Evolutionary conservation across 1,140 invertebrate genomes (phyloP).

Genomic region (Diuraphis noxia): DNA sequence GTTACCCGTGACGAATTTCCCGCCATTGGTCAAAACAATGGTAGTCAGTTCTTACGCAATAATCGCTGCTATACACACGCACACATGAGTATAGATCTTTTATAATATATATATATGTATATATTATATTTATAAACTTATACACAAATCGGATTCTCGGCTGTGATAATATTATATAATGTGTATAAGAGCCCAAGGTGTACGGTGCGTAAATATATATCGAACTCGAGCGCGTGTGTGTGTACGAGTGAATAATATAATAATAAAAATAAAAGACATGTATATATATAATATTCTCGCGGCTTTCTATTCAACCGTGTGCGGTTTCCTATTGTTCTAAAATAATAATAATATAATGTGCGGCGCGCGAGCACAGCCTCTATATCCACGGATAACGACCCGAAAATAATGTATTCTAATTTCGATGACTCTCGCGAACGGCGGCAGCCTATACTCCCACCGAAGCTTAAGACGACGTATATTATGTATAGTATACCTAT

Average conservation of each 20-base stretch:
- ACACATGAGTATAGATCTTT: not conserved
- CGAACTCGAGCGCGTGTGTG: not conserved
- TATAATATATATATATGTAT: not conserved
- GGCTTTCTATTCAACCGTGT: conserved; percentile 38
- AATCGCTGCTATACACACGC: not conserved
- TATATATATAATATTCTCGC: conserved; percentile 1
- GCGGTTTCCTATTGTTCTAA: conserved; percentile 48
- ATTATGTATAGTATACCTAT: no score
- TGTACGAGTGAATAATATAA: conserved; percentile 30
- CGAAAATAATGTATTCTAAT: conserved; percentile 36
- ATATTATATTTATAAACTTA: not conserved
- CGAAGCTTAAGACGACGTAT: not conserved
- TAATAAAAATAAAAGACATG: not conserved
- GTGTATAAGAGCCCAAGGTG: conserved; percentile 35
- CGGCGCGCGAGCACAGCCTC: not conserved
- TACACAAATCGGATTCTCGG: conserved; percentile 20
- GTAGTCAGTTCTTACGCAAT: conserved; percentile 25
- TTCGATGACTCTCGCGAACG: not conserved
- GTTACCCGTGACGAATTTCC: conserved; percentile 47
- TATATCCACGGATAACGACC: not conserved
- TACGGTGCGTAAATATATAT: not conserved
- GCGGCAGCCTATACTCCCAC: not conserved
- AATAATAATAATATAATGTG: conserved; percentile 28
- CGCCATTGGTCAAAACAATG: conserved; percentile 49
- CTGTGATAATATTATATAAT: conserved; percentile 33